These are phyloP conservation scores for Chaenodraco wilsoni DNA, from an alignment of 2,797 vertebrate species.

Conservation along the genomic window DNA sequence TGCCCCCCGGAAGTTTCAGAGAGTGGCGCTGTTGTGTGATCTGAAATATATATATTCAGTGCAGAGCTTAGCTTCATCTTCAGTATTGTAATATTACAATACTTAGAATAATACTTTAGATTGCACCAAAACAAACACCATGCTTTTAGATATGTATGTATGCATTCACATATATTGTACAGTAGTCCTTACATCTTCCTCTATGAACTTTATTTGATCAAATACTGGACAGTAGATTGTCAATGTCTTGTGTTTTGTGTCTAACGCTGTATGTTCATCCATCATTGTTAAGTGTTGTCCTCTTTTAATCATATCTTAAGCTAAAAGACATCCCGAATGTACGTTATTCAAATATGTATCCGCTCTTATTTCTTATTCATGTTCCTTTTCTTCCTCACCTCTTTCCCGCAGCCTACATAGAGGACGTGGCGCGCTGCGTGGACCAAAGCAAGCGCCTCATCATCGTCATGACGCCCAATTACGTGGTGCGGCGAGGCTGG, in stretches of 20 bases:
- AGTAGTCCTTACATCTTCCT: conserved; percentile 2
- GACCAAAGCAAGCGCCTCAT: conserved; percentile 99
- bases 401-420: conserved; percentile 89
- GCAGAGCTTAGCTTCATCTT: conserved; percentile 30
- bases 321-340: conserved; percentile 8
- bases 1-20: conserved; percentile 41
- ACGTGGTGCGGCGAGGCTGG: conserved; percentile 97
- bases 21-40: conserved; percentile 33
- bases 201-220: conserved; percentile 1
- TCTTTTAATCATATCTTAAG: conserved; percentile 24
- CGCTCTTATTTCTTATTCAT: conserved; percentile 1
- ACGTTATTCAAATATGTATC: neutral
- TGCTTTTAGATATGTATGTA: conserved; percentile 1
- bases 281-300: conserved; percentile 48
- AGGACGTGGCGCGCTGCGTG: conserved; percentile 97
- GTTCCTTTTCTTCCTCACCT: neutral
- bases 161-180: neutral
- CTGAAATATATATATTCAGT: conserved; percentile 18
- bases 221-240: conserved; percentile 32
- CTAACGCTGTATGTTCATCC: conserved; percentile 55
- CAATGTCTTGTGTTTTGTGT: conserved; percentile 72
- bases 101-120: conserved; percentile 15
- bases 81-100: conserved; percentile 30
- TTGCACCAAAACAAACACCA: neutral
- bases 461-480: conserved; percentile 98